phyloP scores from a whole-genome alignment of 1,140 invertebrate genomes.

The Euura lappo region DNA sequence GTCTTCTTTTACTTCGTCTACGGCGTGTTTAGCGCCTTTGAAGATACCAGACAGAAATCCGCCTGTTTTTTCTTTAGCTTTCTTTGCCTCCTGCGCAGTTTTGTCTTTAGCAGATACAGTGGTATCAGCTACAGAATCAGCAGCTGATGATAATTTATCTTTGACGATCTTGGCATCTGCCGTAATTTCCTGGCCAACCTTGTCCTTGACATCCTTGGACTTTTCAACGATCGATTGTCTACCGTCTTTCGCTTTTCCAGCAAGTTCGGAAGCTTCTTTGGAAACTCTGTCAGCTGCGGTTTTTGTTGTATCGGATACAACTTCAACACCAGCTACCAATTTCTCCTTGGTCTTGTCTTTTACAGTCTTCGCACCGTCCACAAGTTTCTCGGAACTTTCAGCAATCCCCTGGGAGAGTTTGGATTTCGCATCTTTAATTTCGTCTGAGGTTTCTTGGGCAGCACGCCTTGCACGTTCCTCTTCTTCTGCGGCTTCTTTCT shows the following conservation, averaged over 20 bases:
- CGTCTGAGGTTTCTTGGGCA: not conserved
- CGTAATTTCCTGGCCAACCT: constrained; percentile 14
- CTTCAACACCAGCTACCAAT: constrained; percentile 1
- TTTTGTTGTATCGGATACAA: constrained; percentile 3
- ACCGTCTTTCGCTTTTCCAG: constrained; percentile 6
- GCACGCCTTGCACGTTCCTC: constrained; percentile 18
- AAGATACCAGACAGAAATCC: constrained; percentile 24
- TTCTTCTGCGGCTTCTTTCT: constrained; percentile 21
- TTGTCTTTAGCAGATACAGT: not conserved
- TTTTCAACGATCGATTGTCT: not conserved
- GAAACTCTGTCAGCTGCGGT: constrained; percentile 2
- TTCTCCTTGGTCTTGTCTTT: constrained; percentile 1
- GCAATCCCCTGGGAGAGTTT: constrained; percentile 2
- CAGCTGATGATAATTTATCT: not conserved
- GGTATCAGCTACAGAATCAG: not conserved
- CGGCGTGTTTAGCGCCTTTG: constrained; percentile 19
- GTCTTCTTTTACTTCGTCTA: constrained; percentile 18
- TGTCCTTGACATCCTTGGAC: not conserved
- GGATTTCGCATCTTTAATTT: not conserved
- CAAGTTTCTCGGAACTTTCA: constrained; percentile 1
- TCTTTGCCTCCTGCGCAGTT: constrained; percentile 11
- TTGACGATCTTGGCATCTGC: not conserved
- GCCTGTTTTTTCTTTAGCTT: constrained; percentile 14
- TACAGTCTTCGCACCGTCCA: constrained; percentile 1
- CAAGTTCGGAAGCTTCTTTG: not conserved